Conservation (phyloP, 1,140 invertebrate genomes). For the Macrobrachium nipponense region DNA sequence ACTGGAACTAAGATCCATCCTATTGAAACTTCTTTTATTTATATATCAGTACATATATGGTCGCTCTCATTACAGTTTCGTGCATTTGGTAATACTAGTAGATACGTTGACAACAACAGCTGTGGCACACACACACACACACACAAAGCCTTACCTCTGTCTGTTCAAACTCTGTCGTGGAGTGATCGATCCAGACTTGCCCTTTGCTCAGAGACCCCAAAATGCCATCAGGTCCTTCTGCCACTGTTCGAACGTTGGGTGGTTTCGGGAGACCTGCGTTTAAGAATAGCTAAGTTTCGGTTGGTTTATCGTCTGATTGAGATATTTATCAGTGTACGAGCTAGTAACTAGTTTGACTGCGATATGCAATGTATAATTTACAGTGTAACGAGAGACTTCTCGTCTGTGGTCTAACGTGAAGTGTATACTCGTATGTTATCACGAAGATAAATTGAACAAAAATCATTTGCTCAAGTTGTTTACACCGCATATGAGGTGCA, state of each 20-base stretch:
- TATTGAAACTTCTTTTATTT: no score
- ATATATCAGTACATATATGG: no score
- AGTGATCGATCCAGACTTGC: constrained; percentile 62
- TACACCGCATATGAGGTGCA: no score
- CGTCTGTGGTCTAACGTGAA: no score
- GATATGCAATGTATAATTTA: background rate
- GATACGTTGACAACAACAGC: background rate
- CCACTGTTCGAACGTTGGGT: constrained; percentile 33
- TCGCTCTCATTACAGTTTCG: no score
- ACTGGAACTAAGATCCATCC: no score
- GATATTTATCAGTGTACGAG: background rate
- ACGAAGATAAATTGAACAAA: no score
- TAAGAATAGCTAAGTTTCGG: background rate
- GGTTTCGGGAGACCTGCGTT: constrained; percentile 59
- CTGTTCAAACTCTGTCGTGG: constrained; percentile 59
- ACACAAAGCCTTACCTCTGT: constrained; percentile 8
- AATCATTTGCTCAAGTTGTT: no score
- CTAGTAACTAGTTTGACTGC: background rate
- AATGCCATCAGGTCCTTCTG: constrained; percentile 53
- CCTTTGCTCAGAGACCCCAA: constrained; percentile 34
- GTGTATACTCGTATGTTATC: no score
- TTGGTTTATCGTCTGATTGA: background rate
- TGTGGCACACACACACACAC: background rate
- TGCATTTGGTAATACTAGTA: background rate
- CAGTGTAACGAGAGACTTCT: background rate